These are phyloP conservation scores for Lomographa bimaculata DNA, from an alignment of 2,888 invertebrate genomes.

Conservation along the genomic window DNA sequence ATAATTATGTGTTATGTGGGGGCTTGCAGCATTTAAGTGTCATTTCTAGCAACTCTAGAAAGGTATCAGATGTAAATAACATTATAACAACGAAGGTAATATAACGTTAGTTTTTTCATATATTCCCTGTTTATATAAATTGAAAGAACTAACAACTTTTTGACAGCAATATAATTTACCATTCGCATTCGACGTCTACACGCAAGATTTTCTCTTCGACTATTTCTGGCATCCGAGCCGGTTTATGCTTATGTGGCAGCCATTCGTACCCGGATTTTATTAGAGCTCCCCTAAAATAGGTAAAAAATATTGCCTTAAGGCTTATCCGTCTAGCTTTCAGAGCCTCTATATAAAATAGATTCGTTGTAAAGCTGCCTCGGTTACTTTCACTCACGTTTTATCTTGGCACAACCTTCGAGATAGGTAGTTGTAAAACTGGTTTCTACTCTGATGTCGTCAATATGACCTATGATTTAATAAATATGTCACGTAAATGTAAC, in stretches of 20 bases:
- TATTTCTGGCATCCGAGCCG: constrained; percentile 14
- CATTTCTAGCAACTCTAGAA: no score
- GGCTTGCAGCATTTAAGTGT: no score
- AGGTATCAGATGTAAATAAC: no score
- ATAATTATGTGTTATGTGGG: background rate
- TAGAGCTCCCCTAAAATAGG: constrained; percentile 21
- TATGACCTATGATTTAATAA: constrained; percentile 30
- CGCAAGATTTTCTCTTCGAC: constrained; percentile 27
- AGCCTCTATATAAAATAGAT: constrained; percentile 34
- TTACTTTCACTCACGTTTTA: constrained; percentile 54
- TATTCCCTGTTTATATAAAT: no score
- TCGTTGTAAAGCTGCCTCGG: constrained; percentile 33
- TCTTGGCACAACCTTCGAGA: constrained; percentile 46
- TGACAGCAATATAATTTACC: constrained; percentile 18
- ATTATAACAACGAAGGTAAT: no score
- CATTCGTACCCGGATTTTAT: constrained; percentile 33
- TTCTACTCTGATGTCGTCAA: constrained; percentile 37
- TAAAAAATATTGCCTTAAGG: constrained; percentile 32
- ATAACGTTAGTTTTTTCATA: no score
- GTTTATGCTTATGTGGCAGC: constrained; percentile 26
- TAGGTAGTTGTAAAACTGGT: constrained; percentile 45
- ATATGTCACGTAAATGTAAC: constrained; percentile 14
- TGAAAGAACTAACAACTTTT: no score
- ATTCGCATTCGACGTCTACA: constrained; percentile 23
- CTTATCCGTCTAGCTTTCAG: constrained; percentile 32